These are phyloP conservation scores for Polypedilum pembai DNA, from an alignment of 1,140 invertebrate genomes.

Conservation along the genomic window DNA sequence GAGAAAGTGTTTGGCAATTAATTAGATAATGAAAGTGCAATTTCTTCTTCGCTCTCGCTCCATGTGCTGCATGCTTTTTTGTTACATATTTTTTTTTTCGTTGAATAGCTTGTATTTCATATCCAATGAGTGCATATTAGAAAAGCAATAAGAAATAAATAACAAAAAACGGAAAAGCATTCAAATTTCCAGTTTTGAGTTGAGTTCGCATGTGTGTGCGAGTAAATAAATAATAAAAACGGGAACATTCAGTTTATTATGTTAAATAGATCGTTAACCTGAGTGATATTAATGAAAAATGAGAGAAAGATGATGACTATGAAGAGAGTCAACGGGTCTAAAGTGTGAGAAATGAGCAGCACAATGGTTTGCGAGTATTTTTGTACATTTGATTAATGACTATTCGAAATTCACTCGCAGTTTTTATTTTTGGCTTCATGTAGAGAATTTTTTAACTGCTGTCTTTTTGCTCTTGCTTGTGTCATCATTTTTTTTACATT, in stretches of 20 bases:
- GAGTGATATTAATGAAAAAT: background rate
- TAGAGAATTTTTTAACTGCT: too few relatives aligned
- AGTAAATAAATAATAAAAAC: background rate
- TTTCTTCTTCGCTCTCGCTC: background rate
- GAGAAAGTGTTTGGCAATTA: conserved; percentile 11
- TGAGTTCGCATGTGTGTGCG: background rate
- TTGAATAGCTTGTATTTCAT: too few relatives aligned
- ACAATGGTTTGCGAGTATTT: background rate
- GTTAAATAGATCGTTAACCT: conserved; percentile 18
- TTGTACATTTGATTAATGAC: too few relatives aligned
- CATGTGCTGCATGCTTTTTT: background rate
- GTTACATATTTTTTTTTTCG: background rate
- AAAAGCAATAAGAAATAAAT: background rate
- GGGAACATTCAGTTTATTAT: background rate
- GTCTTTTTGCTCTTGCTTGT: too few relatives aligned
- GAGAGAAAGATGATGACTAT: too few relatives aligned
- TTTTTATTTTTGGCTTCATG: too few relatives aligned
- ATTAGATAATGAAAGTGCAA: conserved; percentile 18
- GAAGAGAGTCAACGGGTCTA: too few relatives aligned
- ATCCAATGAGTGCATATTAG: background rate
- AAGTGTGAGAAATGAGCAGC: background rate
- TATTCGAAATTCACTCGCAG: too few relatives aligned
- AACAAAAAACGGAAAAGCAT: background rate
- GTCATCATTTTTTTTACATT: too few relatives aligned
- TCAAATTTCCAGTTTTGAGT: background rate